Evolutionary conservation across 2,888 invertebrate species (phyloP), one percentile per base, ranked within the genome.

Genomic region (Diarsia dahlii): DNA sequence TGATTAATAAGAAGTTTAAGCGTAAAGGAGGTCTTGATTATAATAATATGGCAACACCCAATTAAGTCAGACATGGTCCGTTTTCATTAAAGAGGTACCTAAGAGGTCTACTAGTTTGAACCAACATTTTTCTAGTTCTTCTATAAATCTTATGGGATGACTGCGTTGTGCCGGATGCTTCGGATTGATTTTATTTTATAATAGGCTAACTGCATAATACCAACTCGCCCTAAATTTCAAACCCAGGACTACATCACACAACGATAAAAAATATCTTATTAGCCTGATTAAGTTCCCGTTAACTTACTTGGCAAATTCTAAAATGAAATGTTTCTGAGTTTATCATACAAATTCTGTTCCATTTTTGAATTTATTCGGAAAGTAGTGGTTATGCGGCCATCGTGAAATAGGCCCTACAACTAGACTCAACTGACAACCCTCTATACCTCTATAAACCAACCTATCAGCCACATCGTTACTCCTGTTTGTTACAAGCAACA

Each of bases 401-500:
- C 39, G 39, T 39, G 39, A 39, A 39, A 39, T 39, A 39, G 6
- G 39, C 39, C 6, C 8, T 39, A 1, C 23, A 56, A n/a, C 58
- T 6, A 23, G 56, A 62, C 45, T 39, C 0, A n/a, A 6, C 13
- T 28, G 13, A n/a, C 2, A 67, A 60, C 23, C 45, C 13, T 28
- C 54, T n/a, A 52, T 12, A 56, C 45, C 13, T 28, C 54, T n/a
- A 52, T 12, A 56, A n/a, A 70, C 10, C 65, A 71, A 48, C 18
- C 28, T 20, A 39, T 15, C 2, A 60, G 70, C 34, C 18, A 58
- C 52, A 46, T 56, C 58, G 60, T 60, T 66, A 81, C 9, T 62
- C 10, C 66, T 73, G 54, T 46, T 46, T 50, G 9, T 54, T 54
- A 56, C 65, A 45, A 72, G 58, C 60, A 50, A 54, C 71, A 74